A percentile compares a stretch with the other conserved stretches of the same genome.
These are phyloP conservation scores for Dasyurus viverrinus DNA, from an alignment of 2,113 vertebrate species.

Conservation along the genomic window DNA sequence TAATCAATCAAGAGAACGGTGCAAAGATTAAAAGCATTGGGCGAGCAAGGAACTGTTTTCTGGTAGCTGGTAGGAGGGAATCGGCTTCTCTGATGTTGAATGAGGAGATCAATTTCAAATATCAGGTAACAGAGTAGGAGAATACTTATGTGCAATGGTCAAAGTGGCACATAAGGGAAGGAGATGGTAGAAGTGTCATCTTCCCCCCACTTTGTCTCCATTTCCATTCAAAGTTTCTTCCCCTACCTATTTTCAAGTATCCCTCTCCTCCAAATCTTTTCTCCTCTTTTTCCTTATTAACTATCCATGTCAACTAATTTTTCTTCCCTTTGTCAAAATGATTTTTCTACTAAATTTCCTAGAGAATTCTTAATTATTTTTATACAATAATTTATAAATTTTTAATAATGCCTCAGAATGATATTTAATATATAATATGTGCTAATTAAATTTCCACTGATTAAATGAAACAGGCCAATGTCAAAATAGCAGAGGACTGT, in stretches of 20 bases:
- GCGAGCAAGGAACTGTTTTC: neutral
- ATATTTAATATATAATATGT: neutral
- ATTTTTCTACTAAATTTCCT: neutral
- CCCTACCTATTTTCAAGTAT: neutral
- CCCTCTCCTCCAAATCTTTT: neutral
- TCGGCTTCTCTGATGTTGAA: too few relatives aligned
- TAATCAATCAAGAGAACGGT: neutral
- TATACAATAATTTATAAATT: neutral
- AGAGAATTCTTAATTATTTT: neutral
- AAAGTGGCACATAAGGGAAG: neutral
- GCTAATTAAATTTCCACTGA: neutral
- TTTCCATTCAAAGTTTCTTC: neutral
- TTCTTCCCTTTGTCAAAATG: neutral
- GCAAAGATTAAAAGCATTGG: neutral
- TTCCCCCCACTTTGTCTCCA: neutral
- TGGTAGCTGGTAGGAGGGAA: neutral
- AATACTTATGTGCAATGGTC: neutral
- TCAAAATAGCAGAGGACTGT: neutral
- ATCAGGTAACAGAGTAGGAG: neutral
- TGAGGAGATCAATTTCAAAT: neutral
- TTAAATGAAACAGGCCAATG: neutral
- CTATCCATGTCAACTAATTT: neutral
- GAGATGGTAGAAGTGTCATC: neutral
- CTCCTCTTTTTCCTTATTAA: neutral
- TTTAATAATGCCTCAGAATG: neutral